Evolutionary conservation across 2,113 vertebrate genomes (phyloP), one percentile per base, ranked within the genome.

Genomic region (Ochotona curzoniae): DNA sequence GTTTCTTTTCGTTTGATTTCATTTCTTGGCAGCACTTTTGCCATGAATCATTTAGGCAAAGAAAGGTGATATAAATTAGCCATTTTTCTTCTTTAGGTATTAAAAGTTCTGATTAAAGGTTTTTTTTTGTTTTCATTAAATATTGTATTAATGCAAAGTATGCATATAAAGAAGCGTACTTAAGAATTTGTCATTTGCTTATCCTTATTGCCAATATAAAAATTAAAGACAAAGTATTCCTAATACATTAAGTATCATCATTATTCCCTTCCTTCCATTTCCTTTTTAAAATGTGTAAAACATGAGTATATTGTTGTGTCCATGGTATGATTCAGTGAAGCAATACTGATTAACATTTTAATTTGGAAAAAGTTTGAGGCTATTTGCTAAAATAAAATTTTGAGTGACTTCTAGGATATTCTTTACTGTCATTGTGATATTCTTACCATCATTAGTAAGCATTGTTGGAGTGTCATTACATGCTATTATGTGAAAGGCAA

Each of bases 311-410:
- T 57, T 57, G 14, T 57, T 18, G 18, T 17, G 14, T 57, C 14
- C 54, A 57, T 57, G 17, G 54, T 57, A 57, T 57, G 54, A 57
- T 57, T 57, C 54, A 57, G 54, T 57, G 17, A 57, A 1, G 14
- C 54, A 57, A 57, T 57, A 57, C 54, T 57, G 54, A 57, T 57
- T 89, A 23, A 87, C 69, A 67, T 87, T 90, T 92, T 90, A 87
- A 82, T 74, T 38, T 63, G 73, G 38, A 13, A 82, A 89, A 90
- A 80, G 8, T 15, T 79, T 81, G 47, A 89, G 89, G 35, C 30
- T 86, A 32, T 93, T 93, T 89, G 64, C 66, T 84, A 83, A 84
- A 83, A 90, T 85, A 91, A 89, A 80, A 86, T 49, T 89, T 86
- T 66, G 30, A 91, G 44, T 15, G 80, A 69, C 23, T 73, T 35